Evolutionary conservation across 1,140 invertebrate species (phyloP).

Genomic region (Aphaenogaster ashmeadi): DNA sequence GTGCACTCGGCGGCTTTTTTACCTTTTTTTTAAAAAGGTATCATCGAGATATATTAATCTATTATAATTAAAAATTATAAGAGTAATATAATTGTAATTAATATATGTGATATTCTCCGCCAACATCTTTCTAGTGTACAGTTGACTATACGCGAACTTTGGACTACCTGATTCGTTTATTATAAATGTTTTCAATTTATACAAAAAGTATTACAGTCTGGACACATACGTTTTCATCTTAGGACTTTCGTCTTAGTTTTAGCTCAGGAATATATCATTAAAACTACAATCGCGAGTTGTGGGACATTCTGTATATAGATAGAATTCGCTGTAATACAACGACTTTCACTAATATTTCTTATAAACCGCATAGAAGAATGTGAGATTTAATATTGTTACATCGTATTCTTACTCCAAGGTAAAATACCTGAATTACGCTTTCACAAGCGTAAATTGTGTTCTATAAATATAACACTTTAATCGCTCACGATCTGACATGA

Average conservation of each 20-base stretch:
- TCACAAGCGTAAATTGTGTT: neutral
- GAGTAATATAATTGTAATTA: too few species aligned
- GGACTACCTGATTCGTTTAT: neutral
- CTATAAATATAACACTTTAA: neutral
- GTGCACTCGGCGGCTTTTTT: too few species aligned
- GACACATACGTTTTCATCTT: neutral
- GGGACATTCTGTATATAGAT: too few species aligned
- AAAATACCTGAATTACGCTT: neutral
- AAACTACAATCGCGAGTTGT: too few species aligned
- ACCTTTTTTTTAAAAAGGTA: too few species aligned
- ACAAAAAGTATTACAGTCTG: neutral
- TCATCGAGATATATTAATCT: too few species aligned
- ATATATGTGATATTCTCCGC: conserved; percentile 5
- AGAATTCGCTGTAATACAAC: too few species aligned
- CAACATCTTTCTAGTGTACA: neutral
- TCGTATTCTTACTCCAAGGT: neutral
- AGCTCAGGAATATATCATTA: too few species aligned
- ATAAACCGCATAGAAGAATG: too few species aligned
- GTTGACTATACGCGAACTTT: neutral
- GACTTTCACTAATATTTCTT: too few species aligned
- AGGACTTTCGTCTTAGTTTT: neutral
- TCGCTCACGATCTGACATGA: neutral
- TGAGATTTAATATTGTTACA: neutral
- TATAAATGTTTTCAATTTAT: neutral
- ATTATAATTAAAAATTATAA: too few species aligned